Conservation (phyloP, 2,797 vertebrate species). For the Brachymystax lenok region DNA sequence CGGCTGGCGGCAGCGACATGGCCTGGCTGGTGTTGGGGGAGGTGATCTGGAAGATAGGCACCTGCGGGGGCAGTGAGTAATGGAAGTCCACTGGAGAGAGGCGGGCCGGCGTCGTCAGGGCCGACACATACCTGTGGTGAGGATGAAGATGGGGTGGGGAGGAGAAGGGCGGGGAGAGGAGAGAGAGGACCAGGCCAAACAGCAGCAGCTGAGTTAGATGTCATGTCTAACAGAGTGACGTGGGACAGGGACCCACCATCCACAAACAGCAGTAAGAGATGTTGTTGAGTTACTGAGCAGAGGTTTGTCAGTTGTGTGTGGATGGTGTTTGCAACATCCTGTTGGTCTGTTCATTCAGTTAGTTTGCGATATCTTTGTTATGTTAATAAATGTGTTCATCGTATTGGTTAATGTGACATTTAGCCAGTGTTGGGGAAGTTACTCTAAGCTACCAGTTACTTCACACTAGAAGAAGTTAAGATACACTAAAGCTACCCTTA, state of each 20-base stretch:
- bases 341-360: too few relatives aligned
- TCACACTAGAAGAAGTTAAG: too few relatives aligned
- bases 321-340: too few relatives aligned
- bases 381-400: too few relatives aligned
- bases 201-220: not conserved
- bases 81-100: slow-evolving; percentile 96
- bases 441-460: too few relatives aligned
- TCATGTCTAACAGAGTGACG: not conserved
- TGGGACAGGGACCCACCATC: slow-evolving; percentile 5
- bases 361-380: too few relatives aligned
- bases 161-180: slow-evolving; percentile 18
- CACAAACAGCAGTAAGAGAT: not conserved
- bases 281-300: not conserved
- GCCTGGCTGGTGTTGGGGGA: slow-evolving; percentile 92
- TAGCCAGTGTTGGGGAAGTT: too few relatives aligned
- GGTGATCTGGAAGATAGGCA: slow-evolving; percentile 97
- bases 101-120: slow-evolving; percentile 93
- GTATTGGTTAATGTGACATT: too few relatives aligned
- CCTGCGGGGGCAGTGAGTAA: slow-evolving; percentile 92
- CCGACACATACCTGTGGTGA: slow-evolving; percentile 90
- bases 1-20: slow-evolving; percentile 89
- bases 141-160: slow-evolving; percentile 19
- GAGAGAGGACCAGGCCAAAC: slow-evolving; percentile 14
- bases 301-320: not conserved
- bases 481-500: too few relatives aligned